Percentiles rank a stretch among this genome's conserved stretches.
Conservation (phyloP, 2,888 invertebrate species). For the Autographa gamma region DNA sequence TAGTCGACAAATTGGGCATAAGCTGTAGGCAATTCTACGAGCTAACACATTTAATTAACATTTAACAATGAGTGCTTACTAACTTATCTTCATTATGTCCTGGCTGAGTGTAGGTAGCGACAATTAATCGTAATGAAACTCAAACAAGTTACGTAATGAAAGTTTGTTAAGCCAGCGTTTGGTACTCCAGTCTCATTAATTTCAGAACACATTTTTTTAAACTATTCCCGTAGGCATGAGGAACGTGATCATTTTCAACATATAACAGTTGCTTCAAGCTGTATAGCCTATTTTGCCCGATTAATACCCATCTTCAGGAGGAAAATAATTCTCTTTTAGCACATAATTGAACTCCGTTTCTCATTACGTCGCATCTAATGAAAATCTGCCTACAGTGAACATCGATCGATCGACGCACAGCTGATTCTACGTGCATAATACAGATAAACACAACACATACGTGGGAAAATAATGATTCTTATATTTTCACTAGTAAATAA, state of each 20-base stretch:
- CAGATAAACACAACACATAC: neutral
- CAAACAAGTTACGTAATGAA: conserved; percentile 28
- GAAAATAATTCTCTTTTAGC: neutral
- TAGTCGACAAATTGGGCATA: conserved; percentile 27
- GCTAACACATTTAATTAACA: conserved; percentile 48
- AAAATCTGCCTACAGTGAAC: neutral
- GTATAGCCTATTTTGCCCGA: no score
- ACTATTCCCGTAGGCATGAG: no score
- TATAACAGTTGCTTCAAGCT: no score
- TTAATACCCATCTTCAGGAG: no score
- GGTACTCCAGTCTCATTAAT: neutral
- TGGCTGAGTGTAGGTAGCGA: conserved; percentile 20
- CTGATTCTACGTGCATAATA: neutral
- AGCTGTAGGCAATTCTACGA: conserved; percentile 32
- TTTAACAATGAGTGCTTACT: conserved; percentile 46
- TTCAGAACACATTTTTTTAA: neutral
- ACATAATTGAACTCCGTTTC: neutral
- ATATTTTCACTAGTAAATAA: conserved; percentile 12
- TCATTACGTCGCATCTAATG: neutral
- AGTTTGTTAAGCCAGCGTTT: neutral
- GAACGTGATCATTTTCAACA: no score
- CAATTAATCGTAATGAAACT: conserved; percentile 50
- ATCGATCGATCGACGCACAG: neutral
- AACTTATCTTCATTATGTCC: conserved; percentile 52
- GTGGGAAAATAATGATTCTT: neutral